phyloP scores from a whole-genome alignment of 2,113 vertebrate genomes.

The Cheirogaleus medius region DNA sequence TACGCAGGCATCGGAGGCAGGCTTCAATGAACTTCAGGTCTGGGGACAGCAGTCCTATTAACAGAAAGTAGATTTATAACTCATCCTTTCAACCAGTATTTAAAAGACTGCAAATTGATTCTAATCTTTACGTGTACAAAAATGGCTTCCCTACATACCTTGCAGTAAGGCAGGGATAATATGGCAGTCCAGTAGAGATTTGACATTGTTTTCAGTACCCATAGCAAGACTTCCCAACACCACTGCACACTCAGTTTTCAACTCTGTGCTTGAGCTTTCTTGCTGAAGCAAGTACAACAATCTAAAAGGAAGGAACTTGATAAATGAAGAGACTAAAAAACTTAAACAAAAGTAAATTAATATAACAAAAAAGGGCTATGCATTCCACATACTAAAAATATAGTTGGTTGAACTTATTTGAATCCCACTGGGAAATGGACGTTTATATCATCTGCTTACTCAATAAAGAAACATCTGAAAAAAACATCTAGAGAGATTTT shows the following conservation, averaged over 20 bases:
- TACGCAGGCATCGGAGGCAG: slow-evolving; percentile 97
- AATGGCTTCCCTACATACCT: slow-evolving; percentile 85
- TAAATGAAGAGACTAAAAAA: slow-evolving; percentile 61
- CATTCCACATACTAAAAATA: slow-evolving; percentile 17
- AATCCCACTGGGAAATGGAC: background rate
- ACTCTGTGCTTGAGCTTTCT: slow-evolving; percentile 93
- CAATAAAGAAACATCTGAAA: background rate
- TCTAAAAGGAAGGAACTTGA: slow-evolving; percentile 83
- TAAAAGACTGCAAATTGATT: background rate
- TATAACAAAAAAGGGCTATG: background rate
- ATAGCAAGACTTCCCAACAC: slow-evolving; percentile 98
- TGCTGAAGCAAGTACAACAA: slow-evolving; percentile 98
- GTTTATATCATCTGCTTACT: slow-evolving; percentile 42
- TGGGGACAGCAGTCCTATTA: slow-evolving; percentile 91
- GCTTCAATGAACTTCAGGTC: slow-evolving; percentile 98
- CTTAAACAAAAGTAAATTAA: slow-evolving; percentile 19
- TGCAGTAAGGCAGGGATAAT: slow-evolving; percentile 98
- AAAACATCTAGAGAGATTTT: background rate
- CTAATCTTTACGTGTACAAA: slow-evolving; percentile 2
- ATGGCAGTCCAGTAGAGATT: slow-evolving; percentile 99
- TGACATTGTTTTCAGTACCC: slow-evolving; percentile 99
- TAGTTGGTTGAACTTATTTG: background rate
- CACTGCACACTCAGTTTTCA: slow-evolving; percentile 96
- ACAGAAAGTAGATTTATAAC: slow-evolving; percentile 22
- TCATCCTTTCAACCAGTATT: slow-evolving; percentile 49